Evolutionary conservation across 2,888 invertebrate species (phyloP).

Genomic region (Conomelus anceps): DNA sequence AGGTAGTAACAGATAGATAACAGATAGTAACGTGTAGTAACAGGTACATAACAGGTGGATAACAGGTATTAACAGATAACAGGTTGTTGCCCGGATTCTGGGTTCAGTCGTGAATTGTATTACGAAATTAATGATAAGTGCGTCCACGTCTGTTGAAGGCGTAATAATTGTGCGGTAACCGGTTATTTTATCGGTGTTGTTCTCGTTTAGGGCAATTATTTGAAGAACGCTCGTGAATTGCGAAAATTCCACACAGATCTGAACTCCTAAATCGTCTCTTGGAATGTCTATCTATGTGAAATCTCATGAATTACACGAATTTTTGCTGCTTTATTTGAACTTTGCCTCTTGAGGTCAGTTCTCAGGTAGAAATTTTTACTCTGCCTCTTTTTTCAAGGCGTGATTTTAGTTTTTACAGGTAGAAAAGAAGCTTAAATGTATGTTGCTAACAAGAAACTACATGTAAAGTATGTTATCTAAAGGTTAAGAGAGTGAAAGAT

Average conservation of each 20-base stretch:
- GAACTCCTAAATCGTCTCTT: not conserved
- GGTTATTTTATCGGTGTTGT: not conserved
- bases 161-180: not conserved
- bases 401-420: too few relatives aligned
- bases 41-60: too few relatives aligned
- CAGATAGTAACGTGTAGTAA: too few relatives aligned
- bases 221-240: not conserved
- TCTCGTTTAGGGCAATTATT: not conserved
- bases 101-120: not conserved
- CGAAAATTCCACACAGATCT: not conserved
- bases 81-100: not conserved
- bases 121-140: not conserved
- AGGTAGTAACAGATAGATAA: too few relatives aligned
- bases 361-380: not conserved
- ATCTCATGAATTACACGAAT: not conserved
- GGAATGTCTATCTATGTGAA: not conserved
- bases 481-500: too few relatives aligned
- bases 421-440: too few relatives aligned
- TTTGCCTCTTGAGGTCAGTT: not conserved
- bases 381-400: too few relatives aligned
- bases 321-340: not conserved
- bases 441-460: too few relatives aligned
- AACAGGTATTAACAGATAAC: not conserved
- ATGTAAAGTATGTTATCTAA: too few relatives aligned
- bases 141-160: not conserved